These are phyloP conservation scores for Mormyrus lacerda DNA, from an alignment of 2,113 vertebrate genomes.

Conservation along the genomic window DNA sequence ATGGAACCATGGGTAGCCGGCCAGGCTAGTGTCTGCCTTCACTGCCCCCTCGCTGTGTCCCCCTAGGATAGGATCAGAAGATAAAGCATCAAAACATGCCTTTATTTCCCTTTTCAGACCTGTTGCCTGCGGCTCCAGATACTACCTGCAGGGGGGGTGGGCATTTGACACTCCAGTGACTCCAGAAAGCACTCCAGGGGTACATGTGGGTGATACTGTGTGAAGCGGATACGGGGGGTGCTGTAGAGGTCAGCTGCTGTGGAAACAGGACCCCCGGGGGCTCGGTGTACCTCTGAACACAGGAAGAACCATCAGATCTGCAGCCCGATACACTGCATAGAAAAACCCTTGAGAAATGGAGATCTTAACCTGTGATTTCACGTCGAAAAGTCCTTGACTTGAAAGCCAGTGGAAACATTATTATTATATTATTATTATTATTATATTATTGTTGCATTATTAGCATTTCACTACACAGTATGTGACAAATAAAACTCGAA, in stretches of 20 bases:
- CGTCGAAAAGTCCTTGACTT: neutral
- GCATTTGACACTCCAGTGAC: slow-evolving; percentile 65
- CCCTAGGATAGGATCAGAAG: slow-evolving; percentile 30
- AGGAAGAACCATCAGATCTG: neutral
- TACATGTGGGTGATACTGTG: slow-evolving; percentile 75
- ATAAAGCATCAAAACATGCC: neutral
- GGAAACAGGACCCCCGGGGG: slow-evolving; percentile 50
- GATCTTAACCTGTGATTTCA: neutral
- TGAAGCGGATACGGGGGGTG: slow-evolving; percentile 57
- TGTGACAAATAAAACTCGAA: neutral
- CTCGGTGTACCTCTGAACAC: slow-evolving; percentile 54
- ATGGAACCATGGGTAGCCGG: slow-evolving; percentile 89
- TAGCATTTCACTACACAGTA: neutral
- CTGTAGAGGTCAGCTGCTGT: slow-evolving; percentile 54
- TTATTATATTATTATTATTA: no score
- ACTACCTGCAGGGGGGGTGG: slow-evolving; percentile 61
- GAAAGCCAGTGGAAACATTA: neutral
- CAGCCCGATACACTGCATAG: neutral
- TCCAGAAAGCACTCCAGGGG: slow-evolving; percentile 86
- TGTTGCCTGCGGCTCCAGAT: neutral
- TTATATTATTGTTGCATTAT: no score
- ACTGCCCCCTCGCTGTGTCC: slow-evolving; percentile 50
- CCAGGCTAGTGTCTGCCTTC: slow-evolving; percentile 63
- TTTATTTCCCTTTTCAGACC: neutral
- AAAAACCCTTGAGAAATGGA: neutral